Evolutionary conservation across 2,797 vertebrate genomes (phyloP).

Genomic region (Coregonus sp.): DNA sequence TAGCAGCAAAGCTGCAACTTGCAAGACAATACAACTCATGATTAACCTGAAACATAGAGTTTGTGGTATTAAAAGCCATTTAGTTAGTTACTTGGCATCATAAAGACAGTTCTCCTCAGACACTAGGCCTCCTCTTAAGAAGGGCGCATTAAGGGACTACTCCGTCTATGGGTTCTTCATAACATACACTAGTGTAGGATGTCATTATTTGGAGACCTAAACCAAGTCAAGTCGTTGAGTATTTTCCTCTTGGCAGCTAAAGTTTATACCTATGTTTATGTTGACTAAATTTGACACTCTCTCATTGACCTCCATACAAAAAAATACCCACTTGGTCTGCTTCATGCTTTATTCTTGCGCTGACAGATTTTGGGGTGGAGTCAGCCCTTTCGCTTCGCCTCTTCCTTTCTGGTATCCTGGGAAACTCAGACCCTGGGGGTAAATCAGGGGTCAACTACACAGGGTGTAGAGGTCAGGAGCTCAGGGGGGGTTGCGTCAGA

Average conservation of each 20-base stretch:
- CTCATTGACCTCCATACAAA: too few species aligned
- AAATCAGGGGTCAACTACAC: conserved; percentile 14
- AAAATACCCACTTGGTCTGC: too few species aligned
- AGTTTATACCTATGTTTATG: too few species aligned
- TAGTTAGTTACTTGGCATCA: not conserved
- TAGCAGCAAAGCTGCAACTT: not conserved
- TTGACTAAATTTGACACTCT: too few species aligned
- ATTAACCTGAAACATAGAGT: not conserved
- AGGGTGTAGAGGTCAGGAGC: not conserved
- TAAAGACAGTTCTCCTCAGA: not conserved
- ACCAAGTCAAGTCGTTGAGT: too few species aligned
- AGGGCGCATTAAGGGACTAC: not conserved
- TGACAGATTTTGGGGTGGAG: conserved; percentile 11
- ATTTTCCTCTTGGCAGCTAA: too few species aligned
- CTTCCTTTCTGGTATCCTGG: not conserved
- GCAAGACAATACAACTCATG: not conserved
- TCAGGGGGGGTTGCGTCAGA: not conserved
- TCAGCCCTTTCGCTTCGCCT: not conserved
- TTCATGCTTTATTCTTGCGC: too few species aligned
- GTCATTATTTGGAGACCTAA: too few species aligned
- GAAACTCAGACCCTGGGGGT: not conserved
- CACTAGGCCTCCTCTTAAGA: not conserved
- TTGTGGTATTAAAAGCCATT: not conserved
- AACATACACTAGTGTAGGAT: not conserved
- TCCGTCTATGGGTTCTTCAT: not conserved